Evolutionary conservation across 2,797 vertebrate genomes (phyloP).

Genomic region (Lophius americanus): DNA sequence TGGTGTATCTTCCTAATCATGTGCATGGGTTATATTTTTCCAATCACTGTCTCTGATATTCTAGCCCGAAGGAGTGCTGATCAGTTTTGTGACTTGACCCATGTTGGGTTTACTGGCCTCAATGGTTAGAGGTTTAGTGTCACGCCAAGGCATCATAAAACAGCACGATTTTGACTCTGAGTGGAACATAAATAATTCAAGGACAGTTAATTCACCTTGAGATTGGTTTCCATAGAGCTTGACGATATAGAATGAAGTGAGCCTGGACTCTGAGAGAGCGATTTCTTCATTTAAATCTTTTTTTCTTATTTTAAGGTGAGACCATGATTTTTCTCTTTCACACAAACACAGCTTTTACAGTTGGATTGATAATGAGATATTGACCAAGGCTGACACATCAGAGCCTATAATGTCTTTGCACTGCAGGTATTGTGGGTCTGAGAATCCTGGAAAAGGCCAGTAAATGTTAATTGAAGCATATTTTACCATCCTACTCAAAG

Average conservation of each 20-base stretch:
- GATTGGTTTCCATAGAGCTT: slow-evolving; percentile 41
- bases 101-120: slow-evolving; percentile 41
- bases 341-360: slow-evolving; percentile 4
- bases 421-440: slow-evolving; percentile 1
- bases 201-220: slow-evolving; percentile 73
- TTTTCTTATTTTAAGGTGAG: slow-evolving; percentile 25
- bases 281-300: slow-evolving; percentile 37
- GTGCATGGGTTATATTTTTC: slow-evolving; percentile 42
- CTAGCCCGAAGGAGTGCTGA: slow-evolving; percentile 25
- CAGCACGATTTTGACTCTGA: slow-evolving; percentile 33
- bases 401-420: slow-evolving; percentile 11
- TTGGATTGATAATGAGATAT: slow-evolving; percentile 35
- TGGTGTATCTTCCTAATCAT: slow-evolving; percentile 13
- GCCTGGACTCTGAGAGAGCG: slow-evolving; percentile 5
- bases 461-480: slow-evolving; percentile 51
- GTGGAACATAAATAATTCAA: slow-evolving; percentile 74
- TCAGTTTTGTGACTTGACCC: slow-evolving; percentile 45
- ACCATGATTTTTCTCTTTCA: background rate
- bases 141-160: slow-evolving; percentile 51
- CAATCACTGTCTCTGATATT: slow-evolving; percentile 47
- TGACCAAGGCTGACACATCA: slow-evolving; percentile 37
- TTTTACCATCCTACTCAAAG: slow-evolving; percentile 15
- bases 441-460: slow-evolving; percentile 25
- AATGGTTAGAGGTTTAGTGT: slow-evolving; percentile 41
- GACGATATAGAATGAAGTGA: slow-evolving; percentile 30